Evolutionary conservation across 2,888 invertebrate species (phyloP).

Genomic region (Pyrrhia umbra): DNA sequence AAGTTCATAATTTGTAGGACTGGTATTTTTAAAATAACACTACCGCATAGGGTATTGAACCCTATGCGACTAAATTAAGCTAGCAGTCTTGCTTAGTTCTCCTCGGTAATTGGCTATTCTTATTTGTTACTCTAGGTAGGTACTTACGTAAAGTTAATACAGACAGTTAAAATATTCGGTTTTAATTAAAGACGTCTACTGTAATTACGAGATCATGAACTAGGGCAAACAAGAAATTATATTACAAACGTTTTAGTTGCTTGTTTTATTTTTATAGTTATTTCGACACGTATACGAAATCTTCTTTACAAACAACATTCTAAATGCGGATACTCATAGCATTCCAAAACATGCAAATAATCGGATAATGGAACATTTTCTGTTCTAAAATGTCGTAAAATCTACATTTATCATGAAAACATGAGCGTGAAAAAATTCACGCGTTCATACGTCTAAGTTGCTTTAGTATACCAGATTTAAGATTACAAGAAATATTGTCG

Average conservation of each 20-base stretch:
- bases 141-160: constrained; percentile 2
- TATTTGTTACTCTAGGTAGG: constrained; percentile 1
- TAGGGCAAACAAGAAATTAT: constrained; percentile 31
- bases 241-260: constrained; percentile 24
- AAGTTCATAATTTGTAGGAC: too few relatives aligned
- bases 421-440: constrained; percentile 38
- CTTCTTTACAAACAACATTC: constrained; percentile 1
- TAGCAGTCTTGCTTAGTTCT: background rate
- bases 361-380: constrained; percentile 35
- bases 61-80: too few relatives aligned
- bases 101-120: background rate
- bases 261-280: constrained; percentile 22
- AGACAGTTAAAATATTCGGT: constrained; percentile 11
- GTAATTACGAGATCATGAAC: constrained; percentile 23
- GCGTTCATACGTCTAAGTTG: constrained; percentile 25
- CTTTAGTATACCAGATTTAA: constrained; percentile 17
- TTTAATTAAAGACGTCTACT: constrained; percentile 27
- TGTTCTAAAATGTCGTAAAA: constrained; percentile 35
- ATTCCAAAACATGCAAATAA: constrained; percentile 29
- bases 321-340: constrained; percentile 6
- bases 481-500: constrained; percentile 1
- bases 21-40: too few relatives aligned
- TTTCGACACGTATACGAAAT: constrained; percentile 4
- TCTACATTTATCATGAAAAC: constrained; percentile 26
- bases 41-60: too few relatives aligned